phyloP scores from a whole-genome alignment of 2,888 invertebrate species.

The Deilephila elpenor region DNA sequence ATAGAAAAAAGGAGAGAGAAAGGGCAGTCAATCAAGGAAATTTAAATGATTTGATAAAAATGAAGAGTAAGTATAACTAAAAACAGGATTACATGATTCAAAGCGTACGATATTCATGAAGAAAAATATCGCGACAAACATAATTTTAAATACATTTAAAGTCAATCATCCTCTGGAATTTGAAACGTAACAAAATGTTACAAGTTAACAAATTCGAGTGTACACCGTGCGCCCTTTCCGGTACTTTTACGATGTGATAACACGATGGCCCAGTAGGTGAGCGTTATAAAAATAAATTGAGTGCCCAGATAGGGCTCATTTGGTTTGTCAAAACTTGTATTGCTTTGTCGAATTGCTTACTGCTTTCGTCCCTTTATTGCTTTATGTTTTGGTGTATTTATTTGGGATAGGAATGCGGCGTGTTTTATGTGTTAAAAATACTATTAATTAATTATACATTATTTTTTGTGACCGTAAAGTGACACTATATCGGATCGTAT shows the following conservation, averaged over 20 bases:
- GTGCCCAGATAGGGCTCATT: constrained; percentile 28
- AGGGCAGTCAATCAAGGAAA: too few species aligned
- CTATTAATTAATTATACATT: background rate
- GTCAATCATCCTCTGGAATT: background rate
- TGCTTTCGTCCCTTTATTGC: constrained; percentile 24
- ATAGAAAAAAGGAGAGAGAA: too few species aligned
- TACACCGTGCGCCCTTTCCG: constrained; percentile 15
- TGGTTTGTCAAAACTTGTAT: constrained; percentile 35
- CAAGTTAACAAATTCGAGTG: constrained; percentile 20
- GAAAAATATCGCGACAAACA: background rate
- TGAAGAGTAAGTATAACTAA: too few species aligned
- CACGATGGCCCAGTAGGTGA: constrained; percentile 34
- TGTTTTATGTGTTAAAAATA: background rate
- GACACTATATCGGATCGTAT: too few species aligned
- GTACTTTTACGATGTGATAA: constrained; percentile 40
- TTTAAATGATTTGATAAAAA: too few species aligned
- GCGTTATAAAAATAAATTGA: constrained; percentile 36
- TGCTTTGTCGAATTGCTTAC: constrained; percentile 33
- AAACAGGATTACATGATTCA: too few species aligned
- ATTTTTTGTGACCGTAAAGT: too few species aligned
- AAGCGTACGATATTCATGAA: too few species aligned
- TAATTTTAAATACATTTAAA: background rate
- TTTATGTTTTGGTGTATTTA: constrained; percentile 25
- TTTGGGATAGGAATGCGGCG: background rate
- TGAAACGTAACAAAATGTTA: background rate